Percentiles rank a stretch among this genome's conserved stretches.
phyloP scores from a whole-genome alignment of 2,797 vertebrate species.

The Syncerus caffer region DNA sequence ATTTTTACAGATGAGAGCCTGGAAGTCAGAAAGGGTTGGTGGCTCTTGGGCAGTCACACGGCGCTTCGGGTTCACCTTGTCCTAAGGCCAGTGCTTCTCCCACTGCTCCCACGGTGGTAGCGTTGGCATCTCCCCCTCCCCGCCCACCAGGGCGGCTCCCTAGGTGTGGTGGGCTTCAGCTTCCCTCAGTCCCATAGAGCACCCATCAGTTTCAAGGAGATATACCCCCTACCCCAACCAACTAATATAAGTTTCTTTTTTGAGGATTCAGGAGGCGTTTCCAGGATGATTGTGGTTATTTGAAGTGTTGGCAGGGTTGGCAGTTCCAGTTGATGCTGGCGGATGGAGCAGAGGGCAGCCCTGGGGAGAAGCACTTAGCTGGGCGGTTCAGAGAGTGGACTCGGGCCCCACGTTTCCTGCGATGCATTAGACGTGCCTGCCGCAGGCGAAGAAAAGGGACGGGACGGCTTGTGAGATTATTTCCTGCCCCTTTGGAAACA shows the following conservation, averaged over 20 bases:
- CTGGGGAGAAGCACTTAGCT: not conserved
- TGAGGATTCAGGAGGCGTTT: not conserved
- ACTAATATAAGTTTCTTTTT: not conserved
- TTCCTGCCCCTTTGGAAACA: not conserved
- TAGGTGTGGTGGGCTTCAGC: not conserved
- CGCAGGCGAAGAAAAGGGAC: rapidly evolving
- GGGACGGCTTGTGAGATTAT: not conserved
- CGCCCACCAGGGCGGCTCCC: not conserved
- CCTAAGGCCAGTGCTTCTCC: not conserved
- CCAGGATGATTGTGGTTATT: not conserved
- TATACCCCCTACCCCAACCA: not conserved
- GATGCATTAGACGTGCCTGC: not conserved
- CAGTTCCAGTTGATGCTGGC: not conserved
- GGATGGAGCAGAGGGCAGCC: not conserved
- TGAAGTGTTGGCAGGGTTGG: not conserved
- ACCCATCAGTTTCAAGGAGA: not conserved
- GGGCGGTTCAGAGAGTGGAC: not conserved
- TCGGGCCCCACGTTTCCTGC: not conserved
- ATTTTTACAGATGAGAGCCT: not conserved
- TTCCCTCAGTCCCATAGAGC: not conserved
- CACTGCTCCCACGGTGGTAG: not conserved
- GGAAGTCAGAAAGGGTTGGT: not conserved
- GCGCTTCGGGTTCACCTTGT: not conserved
- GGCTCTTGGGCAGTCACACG: not conserved
- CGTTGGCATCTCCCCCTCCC: not conserved